Evolutionary conservation across 2,888 invertebrate genomes (phyloP).

Genomic region (Erannis defoliaria): DNA sequence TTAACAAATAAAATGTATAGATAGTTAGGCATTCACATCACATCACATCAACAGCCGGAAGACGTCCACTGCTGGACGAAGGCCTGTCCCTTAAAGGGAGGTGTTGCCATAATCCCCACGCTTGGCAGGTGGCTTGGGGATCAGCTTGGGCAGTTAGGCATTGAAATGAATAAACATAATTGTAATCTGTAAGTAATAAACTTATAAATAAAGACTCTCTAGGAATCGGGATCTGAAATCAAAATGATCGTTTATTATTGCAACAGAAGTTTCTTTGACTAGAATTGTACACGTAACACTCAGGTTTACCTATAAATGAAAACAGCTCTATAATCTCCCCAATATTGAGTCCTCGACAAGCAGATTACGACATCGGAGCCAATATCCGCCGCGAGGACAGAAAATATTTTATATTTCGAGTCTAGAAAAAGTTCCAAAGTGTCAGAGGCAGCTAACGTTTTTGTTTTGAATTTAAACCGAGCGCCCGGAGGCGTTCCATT

Average conservation of each 20-base stretch:
- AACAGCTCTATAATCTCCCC: neutral
- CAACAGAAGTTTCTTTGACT: neutral
- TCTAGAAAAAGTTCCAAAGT: slow-evolving; percentile 14
- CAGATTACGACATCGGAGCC: slow-evolving; percentile 6
- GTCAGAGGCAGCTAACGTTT: slow-evolving; percentile 19
- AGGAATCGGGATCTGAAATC: too few species aligned
- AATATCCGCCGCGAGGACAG: slow-evolving; percentile 16
- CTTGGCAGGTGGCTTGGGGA: too few species aligned
- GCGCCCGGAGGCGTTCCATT: slow-evolving; percentile 1
- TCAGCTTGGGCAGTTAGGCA: too few species aligned
- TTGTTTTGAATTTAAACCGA: slow-evolving; percentile 17
- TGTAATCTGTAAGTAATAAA: too few species aligned
- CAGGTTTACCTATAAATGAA: neutral
- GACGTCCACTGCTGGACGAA: too few species aligned
- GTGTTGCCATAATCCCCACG: too few species aligned
- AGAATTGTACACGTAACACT: neutral
- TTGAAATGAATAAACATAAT: too few species aligned
- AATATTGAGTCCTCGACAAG: slow-evolving; percentile 3
- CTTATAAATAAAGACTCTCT: too few species aligned
- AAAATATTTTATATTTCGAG: slow-evolving; percentile 13
- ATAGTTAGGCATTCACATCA: too few species aligned
- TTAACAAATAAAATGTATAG: too few species aligned
- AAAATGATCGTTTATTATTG: neutral
- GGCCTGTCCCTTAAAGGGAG: too few species aligned
- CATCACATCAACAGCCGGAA: too few species aligned